Base-by-base conservation (phyloP, 2,888 invertebrate species). In the Prosopocoilus inquinatus region DNA sequence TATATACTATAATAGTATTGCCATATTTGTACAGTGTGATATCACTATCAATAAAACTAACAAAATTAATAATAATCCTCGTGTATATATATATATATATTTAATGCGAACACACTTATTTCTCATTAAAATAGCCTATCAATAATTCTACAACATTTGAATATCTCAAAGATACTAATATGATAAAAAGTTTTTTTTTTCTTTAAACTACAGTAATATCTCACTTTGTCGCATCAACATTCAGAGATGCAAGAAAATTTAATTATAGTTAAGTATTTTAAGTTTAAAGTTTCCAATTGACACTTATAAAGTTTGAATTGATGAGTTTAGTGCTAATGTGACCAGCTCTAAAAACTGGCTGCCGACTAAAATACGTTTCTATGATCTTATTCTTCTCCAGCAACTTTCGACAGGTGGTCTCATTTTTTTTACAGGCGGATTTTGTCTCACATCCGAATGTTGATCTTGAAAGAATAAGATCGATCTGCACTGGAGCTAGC, bases 121-220 rank as follows among this genome's bases (percentile, higher is more conserved):
- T 54, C 20, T 28, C 20, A 28, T 28, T 28, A 45, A 38, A 50
- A 53, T 57, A 57, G 57, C 50, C 54, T 57, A 53, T 49, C 47
- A 53, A 45, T 58, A 59, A 57, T 43, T 53, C 70, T 70, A 70
- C 65, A 66, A 68, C 63, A 61, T 63, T 69, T 70, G 63, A 61
- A 62, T 59, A 64, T 63, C 61, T 67, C 67, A 61, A 68, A 70
- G 70, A 70, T 63, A 64, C 53, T 67, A 70, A 62, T 58, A 63
- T 69, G 64, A 70, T 71, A 68, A 72, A 74, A 74, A 73, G 72
- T 73, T 73, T 72, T 71, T 65, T 66, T 70, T 72, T 72, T 72
- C n/a, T n/a, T n/a, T n/a, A n/a, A 70, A 76, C 74, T 79, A 79
- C 79, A 77, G 73, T 79, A 77, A 78, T 78, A 81, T 81, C 81